Evolutionary conservation across 2,888 invertebrate genomes (phyloP), one percentile per base, ranked within the genome.

Genomic region (Leuctra nigra): DNA sequence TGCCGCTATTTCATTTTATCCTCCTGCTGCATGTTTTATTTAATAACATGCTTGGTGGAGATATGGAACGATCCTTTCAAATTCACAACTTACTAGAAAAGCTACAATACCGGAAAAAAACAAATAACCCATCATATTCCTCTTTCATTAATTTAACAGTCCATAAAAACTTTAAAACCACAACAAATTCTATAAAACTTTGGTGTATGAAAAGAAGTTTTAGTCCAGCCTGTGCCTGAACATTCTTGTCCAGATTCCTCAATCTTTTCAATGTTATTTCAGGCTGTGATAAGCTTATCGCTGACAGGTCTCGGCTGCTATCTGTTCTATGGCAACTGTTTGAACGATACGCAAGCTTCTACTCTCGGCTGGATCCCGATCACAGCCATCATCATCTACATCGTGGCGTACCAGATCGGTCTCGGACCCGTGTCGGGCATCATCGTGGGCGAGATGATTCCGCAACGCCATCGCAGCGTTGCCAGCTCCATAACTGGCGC

Each of bases 401-500:
- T 71, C 22, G 57, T 67, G 3, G 67, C 67, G 2, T 72, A 71
- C 62, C 64, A 68, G 1, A 46, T 71, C 6, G 72, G 72, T 9
- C 66, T 67, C 52, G 70, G 72, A 1, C 72, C 72, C 3, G 67
- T 72, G 13, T 72, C 72, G 13, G 72, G 71, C 68, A 61, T 71
- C 6, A 63, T 71, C 58, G 67, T 71, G 66, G 63, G 74, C 7
- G 72, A 72, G 64, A 60, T 72, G 41, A 64, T 76, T 63, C 68
- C 75, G 64, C 59, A 68, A 3, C 61, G 70, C 54, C 73, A 66
- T 29, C 64, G 66, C 58, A 70, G 56, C 22, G 46, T 70, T 4
- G 75, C 76, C 1, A 69, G 72, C 57, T 72, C 72, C 4, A 64
- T 75, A 24, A 71, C 74, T 1, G 68, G 73, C 1, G 64, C 72